These are phyloP conservation scores for Harlomillsia oculata DNA, from an alignment of 1,140 invertebrate genomes.

Conservation along the genomic window DNA sequence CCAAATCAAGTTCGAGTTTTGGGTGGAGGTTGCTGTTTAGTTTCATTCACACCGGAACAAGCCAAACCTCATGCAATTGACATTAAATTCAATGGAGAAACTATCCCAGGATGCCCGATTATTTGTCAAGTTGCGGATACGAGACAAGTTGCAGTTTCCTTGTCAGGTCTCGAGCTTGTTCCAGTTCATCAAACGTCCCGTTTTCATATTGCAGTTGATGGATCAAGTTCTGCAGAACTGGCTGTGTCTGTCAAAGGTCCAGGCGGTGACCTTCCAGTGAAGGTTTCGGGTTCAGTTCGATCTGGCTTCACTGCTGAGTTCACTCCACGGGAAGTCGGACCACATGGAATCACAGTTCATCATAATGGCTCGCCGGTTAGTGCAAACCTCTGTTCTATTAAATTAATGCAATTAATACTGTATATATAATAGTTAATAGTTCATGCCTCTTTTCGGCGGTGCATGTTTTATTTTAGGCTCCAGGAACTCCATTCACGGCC, in stretches of 20 bases:
- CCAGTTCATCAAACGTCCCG: conserved; percentile 75
- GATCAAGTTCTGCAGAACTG: conserved; percentile 68
- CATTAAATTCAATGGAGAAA: conserved; percentile 96
- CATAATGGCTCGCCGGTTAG: conserved; percentile 82
- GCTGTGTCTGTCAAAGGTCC: conserved; percentile 72
- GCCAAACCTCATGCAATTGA: conserved; percentile 87
- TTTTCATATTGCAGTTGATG: conserved; percentile 81
- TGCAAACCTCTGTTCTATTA: too few relatives aligned
- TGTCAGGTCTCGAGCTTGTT: conserved; percentile 72
- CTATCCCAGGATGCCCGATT: conserved; percentile 85
- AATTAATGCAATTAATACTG: too few relatives aligned
- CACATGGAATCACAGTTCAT: conserved; percentile 77
- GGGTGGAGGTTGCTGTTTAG: conserved; percentile 83
- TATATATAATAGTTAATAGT: too few relatives aligned
- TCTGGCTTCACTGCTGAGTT: conserved; percentile 78
- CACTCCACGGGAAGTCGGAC: conserved; percentile 76
- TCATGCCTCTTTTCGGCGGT: too few relatives aligned
- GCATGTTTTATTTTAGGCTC: too few relatives aligned
- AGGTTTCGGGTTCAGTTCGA: conserved; percentile 30
- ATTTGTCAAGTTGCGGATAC: conserved; percentile 69
- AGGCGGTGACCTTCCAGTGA: conserved; percentile 30
- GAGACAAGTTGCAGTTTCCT: conserved; percentile 64
- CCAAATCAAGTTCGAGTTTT: conserved; percentile 95
- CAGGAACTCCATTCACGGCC: conserved; percentile 69
- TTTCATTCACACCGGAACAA: conserved; percentile 89